phyloP scores from a whole-genome alignment of 2,888 invertebrate species.

The Tuberolachnus salignus region DNA sequence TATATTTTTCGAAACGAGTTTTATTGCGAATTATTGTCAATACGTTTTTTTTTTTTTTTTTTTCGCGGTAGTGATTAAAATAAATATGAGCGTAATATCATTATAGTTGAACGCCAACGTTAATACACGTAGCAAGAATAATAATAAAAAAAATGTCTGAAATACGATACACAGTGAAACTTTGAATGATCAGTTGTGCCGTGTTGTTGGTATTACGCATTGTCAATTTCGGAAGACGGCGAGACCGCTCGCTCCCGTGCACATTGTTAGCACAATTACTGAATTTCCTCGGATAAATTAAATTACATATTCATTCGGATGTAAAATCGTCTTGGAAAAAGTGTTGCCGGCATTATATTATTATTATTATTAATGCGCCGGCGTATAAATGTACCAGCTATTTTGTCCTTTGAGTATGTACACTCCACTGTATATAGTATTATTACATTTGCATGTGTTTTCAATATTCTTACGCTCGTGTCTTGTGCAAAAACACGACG shows the following conservation, averaged over 20 bases:
- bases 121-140: no score
- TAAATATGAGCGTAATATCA: no score
- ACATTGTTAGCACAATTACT: conserved; percentile 16
- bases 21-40: background rate
- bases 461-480: no score
- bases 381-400: no score
- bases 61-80: conserved; percentile 24
- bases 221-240: conserved; percentile 30
- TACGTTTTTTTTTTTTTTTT: no score
- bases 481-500: background rate
- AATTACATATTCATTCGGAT: conserved; percentile 20
- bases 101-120: conserved; percentile 19
- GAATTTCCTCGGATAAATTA: conserved; percentile 7
- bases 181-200: conserved; percentile 14
- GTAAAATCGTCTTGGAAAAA: conserved; percentile 5
- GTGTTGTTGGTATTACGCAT: background rate
- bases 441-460: background rate
- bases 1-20: background rate
- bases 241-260: background rate
- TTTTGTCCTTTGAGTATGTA: background rate
- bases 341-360: background rate
- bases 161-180: conserved; percentile 16
- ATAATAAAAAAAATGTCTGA: conserved; percentile 15
- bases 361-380: background rate
- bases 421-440: background rate